Conservation (phyloP, 2,797 vertebrate genomes). For the Spea hammondii region DNA sequence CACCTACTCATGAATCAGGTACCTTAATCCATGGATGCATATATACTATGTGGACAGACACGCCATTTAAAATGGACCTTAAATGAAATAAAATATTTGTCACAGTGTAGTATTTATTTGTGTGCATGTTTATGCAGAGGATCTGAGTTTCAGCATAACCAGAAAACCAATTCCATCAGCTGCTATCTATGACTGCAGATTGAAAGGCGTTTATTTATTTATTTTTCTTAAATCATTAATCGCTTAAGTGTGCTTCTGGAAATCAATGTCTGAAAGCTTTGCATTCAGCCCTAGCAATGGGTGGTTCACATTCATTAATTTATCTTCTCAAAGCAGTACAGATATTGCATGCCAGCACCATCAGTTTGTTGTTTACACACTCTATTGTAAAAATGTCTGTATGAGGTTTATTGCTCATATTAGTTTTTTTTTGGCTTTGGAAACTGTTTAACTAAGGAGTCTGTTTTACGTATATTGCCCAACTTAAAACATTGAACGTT, state of each 20-base stretch:
- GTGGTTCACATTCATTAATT: constrained; percentile 46
- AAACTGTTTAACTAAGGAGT: not conserved
- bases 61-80: not conserved
- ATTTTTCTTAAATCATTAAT: constrained; percentile 36
- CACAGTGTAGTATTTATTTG: not conserved
- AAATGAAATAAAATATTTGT: constrained; percentile 2
- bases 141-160: constrained; percentile 9
- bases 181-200: constrained; percentile 18
- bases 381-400: constrained; percentile 30
- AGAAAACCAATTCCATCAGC: constrained; percentile 15
- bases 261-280: constrained; percentile 40
- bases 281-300: constrained; percentile 44
- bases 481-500: too few relatives aligned
- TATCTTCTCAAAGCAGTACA: constrained; percentile 29
- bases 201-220: constrained; percentile 4
- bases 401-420: constrained; percentile 29
- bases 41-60: not conserved
- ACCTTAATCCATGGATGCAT: not conserved
- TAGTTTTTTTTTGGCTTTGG: constrained; percentile 6
- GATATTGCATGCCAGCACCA: constrained; percentile 19
- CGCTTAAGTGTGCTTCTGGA: constrained; percentile 36
- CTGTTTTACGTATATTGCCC: too few relatives aligned
- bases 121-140: not conserved
- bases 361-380: constrained; percentile 33
- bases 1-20: not conserved